phyloP scores from a whole-genome alignment of 2,888 invertebrate species.

The Acheta domesticus region DNA sequence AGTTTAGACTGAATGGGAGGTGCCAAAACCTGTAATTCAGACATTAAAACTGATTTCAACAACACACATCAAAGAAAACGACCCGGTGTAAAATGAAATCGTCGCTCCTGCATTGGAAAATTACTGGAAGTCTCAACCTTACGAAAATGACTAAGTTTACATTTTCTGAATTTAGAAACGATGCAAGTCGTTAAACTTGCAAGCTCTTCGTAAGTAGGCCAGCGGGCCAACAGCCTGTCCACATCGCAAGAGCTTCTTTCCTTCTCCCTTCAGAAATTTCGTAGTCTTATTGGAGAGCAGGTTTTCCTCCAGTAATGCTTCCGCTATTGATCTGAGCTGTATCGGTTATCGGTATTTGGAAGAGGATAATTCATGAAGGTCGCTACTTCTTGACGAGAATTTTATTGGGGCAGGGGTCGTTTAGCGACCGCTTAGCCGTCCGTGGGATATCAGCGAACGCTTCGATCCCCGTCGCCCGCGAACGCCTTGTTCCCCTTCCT shows the following conservation, averaged over 20 bases:
- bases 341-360: constrained; percentile 11
- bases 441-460: neutral
- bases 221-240: neutral
- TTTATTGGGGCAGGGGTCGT: constrained; percentile 18
- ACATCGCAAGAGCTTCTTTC: neutral
- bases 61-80: no score
- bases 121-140: no score
- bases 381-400: constrained; percentile 9
- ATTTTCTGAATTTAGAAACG: no score
- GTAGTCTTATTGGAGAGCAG: neutral
- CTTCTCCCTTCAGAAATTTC: neutral
- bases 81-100: no score
- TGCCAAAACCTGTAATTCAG: no score
- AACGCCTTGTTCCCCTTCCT: no score
- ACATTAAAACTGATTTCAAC: no score
- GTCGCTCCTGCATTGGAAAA: no score
- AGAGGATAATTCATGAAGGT: constrained; percentile 11
- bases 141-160: no score
- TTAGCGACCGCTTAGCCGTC: neutral
- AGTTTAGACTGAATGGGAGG: no score
- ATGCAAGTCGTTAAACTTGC: no score
- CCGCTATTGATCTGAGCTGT: neutral
- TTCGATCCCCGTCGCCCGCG: neutral
- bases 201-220: no score
- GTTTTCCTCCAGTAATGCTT: neutral